Percentiles rank a stretch among this genome's conserved stretches.
phyloP scores from a whole-genome alignment of 2,113 vertebrate genomes.

The Lamprotornis superbus region DNA sequence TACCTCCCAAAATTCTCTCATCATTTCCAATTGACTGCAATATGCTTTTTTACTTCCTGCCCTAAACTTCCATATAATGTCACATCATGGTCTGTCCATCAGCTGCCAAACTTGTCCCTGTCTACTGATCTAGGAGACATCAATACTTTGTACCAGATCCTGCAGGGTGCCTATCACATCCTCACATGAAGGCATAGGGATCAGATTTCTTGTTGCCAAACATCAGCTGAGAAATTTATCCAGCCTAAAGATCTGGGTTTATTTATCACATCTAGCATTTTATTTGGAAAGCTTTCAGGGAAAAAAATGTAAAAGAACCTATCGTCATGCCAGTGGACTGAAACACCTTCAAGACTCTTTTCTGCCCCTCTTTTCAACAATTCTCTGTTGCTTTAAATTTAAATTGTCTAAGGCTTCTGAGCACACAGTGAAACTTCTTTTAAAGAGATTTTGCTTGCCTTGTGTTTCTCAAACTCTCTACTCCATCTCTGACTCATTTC shows the following conservation, averaged over 20 bases:
- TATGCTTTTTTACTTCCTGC: not conserved
- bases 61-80: not conserved
- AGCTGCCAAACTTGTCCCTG: not conserved
- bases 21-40: not conserved
- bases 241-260: not conserved
- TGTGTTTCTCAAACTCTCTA: constrained; percentile 45
- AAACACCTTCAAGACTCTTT: not conserved
- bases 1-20: not conserved
- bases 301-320: not conserved
- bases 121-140: not conserved
- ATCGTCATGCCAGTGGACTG: not conserved
- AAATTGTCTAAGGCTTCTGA: not conserved
- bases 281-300: not conserved
- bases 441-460: constrained; percentile 50
- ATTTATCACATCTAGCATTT: not conserved
- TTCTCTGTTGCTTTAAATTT: not conserved
- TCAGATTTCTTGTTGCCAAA: not conserved
- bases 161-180: not conserved
- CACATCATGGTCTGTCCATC: not conserved
- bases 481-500: constrained; percentile 52
- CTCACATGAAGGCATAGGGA: not conserved
- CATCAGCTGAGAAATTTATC: not conserved
- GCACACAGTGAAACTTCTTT: constrained; percentile 12
- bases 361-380: rapidly evolving
- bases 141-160: not conserved